phyloP scores from a whole-genome alignment of 2,888 invertebrate genomes.

The Netelia fuscicornis region DNA sequence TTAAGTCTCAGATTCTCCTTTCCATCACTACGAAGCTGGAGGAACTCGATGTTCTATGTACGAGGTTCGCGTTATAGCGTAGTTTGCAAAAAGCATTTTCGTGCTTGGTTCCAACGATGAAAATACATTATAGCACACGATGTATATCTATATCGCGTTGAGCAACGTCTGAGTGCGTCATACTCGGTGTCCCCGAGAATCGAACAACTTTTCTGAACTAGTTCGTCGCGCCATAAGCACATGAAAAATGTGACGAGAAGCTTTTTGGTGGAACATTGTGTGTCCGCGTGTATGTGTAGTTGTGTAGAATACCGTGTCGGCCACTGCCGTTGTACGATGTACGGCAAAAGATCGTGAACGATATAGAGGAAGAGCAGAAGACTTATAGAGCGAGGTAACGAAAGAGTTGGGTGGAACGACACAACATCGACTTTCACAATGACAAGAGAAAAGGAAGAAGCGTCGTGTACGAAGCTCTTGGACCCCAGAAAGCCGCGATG shows the following conservation, averaged over 20 bases:
- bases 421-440: conserved; percentile 38
- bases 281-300: conserved; percentile 5
- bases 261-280: conserved; percentile 24
- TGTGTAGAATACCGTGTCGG: conserved; percentile 4
- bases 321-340: conserved; percentile 16
- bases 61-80: not conserved
- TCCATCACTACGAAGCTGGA: conserved; percentile 11
- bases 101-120: conserved; percentile 48
- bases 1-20: conserved; percentile 8
- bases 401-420: conserved; percentile 11
- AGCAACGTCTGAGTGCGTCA: conserved; percentile 15
- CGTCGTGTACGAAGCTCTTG: not conserved
- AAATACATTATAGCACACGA: not conserved
- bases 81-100: conserved; percentile 58
- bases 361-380: conserved; percentile 9
- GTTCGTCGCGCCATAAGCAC: conserved; percentile 42
- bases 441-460: conserved; percentile 34
- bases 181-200: conserved; percentile 28
- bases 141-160: not conserved
- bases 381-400: not conserved
- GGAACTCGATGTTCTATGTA: conserved; percentile 29
- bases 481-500: conserved; percentile 21
- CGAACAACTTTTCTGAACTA: conserved; percentile 57
- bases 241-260: conserved; percentile 52
- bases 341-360: conserved; percentile 26